A percentile compares a stretch with the other conserved stretches of the same genome.
Evolutionary conservation across 1,140 invertebrate species (phyloP).

Genomic region (Pogonognathellus flavescens): DNA sequence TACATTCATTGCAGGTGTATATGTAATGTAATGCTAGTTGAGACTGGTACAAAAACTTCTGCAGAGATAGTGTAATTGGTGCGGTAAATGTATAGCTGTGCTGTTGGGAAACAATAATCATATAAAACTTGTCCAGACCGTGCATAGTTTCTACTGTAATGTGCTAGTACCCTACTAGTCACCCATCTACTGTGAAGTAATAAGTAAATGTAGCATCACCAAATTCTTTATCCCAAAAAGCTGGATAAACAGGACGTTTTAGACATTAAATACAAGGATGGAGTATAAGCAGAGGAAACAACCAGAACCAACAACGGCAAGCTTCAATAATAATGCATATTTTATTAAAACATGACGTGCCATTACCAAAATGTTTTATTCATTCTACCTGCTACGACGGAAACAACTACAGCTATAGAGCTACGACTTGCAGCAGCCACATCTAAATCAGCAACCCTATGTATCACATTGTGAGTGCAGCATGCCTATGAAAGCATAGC

Average conservation of each 20-base stretch:
- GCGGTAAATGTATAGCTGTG: neutral
- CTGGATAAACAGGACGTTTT: neutral
- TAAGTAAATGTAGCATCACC: neutral
- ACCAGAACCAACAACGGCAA: constrained; percentile 28
- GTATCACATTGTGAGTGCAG: neutral
- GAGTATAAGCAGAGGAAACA: neutral
- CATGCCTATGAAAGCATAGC: neutral
- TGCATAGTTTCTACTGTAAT: too few relatives aligned
- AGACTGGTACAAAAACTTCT: neutral
- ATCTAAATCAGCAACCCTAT: neutral
- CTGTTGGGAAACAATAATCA: neutral
- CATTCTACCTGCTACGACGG: constrained; percentile 2
- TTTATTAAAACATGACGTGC: constrained; percentile 48
- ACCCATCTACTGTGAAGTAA: neutral
- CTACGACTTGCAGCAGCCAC: neutral
- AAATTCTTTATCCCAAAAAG: constrained; percentile 15
- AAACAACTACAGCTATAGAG: neutral
- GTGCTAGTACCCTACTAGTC: neutral
- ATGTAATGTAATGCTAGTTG: too few relatives aligned
- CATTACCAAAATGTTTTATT: constrained; percentile 53
- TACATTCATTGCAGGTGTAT: too few relatives aligned
- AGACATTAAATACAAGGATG: neutral
- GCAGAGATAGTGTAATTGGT: neutral
- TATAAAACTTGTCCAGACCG: neutral
- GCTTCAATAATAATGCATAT: constrained; percentile 48